Percentiles rank a stretch among this genome's conserved stretches.
Evolutionary conservation across 2,113 vertebrate species (phyloP).

Genomic region (Cacatua alba): DNA sequence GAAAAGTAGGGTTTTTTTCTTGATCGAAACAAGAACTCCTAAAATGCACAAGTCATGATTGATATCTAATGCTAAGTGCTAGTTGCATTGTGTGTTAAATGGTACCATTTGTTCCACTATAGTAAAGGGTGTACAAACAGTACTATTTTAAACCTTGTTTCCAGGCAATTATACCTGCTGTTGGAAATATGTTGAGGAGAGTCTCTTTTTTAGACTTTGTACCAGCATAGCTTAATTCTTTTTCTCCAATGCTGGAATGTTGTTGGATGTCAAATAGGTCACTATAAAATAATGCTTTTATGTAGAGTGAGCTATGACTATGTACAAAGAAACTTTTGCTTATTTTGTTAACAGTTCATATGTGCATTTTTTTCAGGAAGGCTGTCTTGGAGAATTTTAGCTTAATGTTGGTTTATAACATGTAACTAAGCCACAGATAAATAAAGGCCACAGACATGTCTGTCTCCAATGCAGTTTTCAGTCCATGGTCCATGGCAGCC

Average conservation of each 20-base stretch:
- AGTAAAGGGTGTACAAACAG: not conserved
- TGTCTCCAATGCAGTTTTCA: not conserved
- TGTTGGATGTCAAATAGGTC: not conserved
- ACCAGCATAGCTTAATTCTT: not conserved
- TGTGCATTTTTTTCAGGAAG: not conserved
- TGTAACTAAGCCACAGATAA: not conserved
- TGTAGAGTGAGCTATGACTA: not conserved
- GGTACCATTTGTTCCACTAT: not conserved
- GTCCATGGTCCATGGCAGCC: not conserved
- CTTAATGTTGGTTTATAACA: not conserved
- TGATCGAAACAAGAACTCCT: not conserved
- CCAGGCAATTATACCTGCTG: not conserved
- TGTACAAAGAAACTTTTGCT: not conserved
- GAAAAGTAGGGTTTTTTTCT: not conserved
- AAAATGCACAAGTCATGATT: not conserved
- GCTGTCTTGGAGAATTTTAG: not conserved
- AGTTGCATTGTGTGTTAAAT: not conserved
- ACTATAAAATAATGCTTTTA: not conserved
- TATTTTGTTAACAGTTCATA: not conserved
- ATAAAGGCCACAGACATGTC: not conserved
- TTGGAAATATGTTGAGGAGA: not conserved
- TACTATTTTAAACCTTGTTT: slow-evolving; percentile 38
- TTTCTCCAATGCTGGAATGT: not conserved
- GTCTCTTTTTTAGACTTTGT: not conserved
- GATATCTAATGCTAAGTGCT: not conserved